Conservation (phyloP, 1,140 invertebrate species). For the Calycopis cecrops region DNA sequence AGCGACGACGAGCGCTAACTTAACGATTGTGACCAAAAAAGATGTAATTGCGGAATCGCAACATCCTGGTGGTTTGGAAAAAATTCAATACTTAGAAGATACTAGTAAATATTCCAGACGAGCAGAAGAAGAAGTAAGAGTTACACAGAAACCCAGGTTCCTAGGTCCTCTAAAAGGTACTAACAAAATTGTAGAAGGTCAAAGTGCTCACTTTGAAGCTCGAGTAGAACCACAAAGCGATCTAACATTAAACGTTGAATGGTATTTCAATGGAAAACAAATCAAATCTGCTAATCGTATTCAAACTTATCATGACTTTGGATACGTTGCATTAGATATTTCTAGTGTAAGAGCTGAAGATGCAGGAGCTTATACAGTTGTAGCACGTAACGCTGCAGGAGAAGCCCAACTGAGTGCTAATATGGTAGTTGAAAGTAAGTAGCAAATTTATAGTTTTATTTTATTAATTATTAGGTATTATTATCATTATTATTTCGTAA, state of each 20-base stretch:
- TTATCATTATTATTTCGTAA: constrained; percentile 6
- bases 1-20: constrained; percentile 90
- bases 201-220: constrained; percentile 97
- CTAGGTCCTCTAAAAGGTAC: constrained; percentile 91
- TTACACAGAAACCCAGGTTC: constrained; percentile 89
- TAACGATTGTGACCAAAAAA: constrained; percentile 90
- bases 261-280: constrained; percentile 93
- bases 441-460: constrained; percentile 20
- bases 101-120: constrained; percentile 80
- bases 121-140: constrained; percentile 82
- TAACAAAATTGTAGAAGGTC: constrained; percentile 95
- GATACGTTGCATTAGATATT: constrained; percentile 96
- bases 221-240: constrained; percentile 95
- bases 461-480: background rate
- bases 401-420: constrained; percentile 87
- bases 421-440: constrained; percentile 92
- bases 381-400: constrained; percentile 91
- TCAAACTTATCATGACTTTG: constrained; percentile 96
- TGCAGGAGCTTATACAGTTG: constrained; percentile 90
- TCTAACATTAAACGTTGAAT: constrained; percentile 90
- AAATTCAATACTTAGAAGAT: constrained; percentile 93
- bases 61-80: constrained; percentile 90
- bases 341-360: constrained; percentile 90
- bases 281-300: constrained; percentile 90
- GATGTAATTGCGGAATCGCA: constrained; percentile 91